Conservation (phyloP, 2,888 invertebrate genomes). For the Apeira syringaria region DNA sequence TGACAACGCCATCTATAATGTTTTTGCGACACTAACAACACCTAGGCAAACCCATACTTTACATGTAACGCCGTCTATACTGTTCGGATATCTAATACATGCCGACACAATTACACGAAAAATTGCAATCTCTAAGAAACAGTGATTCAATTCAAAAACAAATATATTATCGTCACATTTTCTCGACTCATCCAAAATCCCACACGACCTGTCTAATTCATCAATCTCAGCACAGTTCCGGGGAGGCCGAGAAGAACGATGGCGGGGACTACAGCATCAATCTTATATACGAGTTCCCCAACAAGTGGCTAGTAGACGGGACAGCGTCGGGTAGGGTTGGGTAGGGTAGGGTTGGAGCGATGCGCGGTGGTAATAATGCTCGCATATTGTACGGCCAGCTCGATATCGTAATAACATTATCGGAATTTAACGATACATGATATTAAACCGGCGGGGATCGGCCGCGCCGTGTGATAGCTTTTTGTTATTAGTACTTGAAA, state of each 20-base stretch:
- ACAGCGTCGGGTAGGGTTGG: slow-evolving; percentile 7
- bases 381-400: slow-evolving; percentile 26
- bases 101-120: no score
- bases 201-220: slow-evolving; percentile 4
- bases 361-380: slow-evolving; percentile 19
- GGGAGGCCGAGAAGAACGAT: slow-evolving; percentile 11
- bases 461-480: no score
- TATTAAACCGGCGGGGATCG: slow-evolving; percentile 44
- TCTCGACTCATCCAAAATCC: slow-evolving; percentile 3
- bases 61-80: no score
- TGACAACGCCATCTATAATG: no score
- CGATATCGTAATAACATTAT: slow-evolving; percentile 36
- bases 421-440: slow-evolving; percentile 45
- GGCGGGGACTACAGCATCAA: slow-evolving; percentile 9
- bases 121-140: no score
- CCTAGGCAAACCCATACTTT: no score
- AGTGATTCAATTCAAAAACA: no score
- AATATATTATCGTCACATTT: no score
- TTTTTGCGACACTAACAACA: no score
- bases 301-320: slow-evolving; percentile 12
- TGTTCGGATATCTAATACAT: no score
- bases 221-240: slow-evolving; percentile 6
- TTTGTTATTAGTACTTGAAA: no score
- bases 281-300: slow-evolving; percentile 12
- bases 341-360: no score